Evolutionary conservation across 2,797 vertebrate species (phyloP), one percentile per base, ranked within the genome.

Genomic region (Paratrypauchen microcephalus): DNA sequence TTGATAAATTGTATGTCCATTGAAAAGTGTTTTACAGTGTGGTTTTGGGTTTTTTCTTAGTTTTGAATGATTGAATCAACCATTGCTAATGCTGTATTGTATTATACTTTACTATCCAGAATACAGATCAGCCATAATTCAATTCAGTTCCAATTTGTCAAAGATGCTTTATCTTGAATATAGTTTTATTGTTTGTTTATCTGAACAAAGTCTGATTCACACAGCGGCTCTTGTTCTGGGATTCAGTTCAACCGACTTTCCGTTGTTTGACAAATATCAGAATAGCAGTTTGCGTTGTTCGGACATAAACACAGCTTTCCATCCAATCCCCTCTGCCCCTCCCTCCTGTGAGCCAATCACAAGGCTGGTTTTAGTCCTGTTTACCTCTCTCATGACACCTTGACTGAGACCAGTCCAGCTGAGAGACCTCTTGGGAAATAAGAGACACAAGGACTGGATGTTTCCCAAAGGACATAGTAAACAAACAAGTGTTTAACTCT

Each of bases 321-420:
- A 8, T 56, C 68, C 66, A 74, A 81, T 80, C 73, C 79, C 32
- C 32, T 60, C 18, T 77, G 80, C 74, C 74, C 87, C 87, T 84
- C 85, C 80, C 81, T 47, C 2, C n/a, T 2, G 0, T 6, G 79
- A 69, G 78, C 91, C 89, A 91, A 90, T 91, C 70, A 52, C 48
- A 68, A 66, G 39, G 6, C 36, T 61, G 65, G 68, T 50, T 50
- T 3, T 6, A 7, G 60, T 57, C 63, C 41, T 85, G 84, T 90
- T 85, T 88, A 87, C 74, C 16, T 72, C 73, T 85, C 82, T 78
- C 79, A 76, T 54, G 62, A 77, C 77, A 73, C 72, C 73, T 52
- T 24, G 58, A 73, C 77, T 45, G 19, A 77, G 76, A 66, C 74
- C 26, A 72, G 76, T 65, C 70, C 58, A 1, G 5, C 45, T 70